These are phyloP conservation scores for Zophobas morio DNA, from an alignment of 1,140 invertebrate species.

Conservation along the genomic window DNA sequence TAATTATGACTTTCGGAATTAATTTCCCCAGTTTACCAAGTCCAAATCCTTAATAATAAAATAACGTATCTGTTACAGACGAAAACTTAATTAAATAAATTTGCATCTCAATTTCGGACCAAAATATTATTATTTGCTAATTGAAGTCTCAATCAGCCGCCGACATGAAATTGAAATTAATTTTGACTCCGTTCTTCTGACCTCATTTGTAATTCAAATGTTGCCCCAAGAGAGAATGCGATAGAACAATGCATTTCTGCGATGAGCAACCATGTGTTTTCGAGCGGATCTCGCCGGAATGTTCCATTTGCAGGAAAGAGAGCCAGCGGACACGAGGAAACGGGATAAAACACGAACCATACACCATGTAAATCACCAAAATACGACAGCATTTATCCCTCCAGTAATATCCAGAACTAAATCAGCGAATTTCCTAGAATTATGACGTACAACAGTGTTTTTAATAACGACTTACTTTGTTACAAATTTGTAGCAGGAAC, in stretches of 20 bases:
- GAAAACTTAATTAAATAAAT: conserved; percentile 59
- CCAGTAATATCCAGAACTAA: conserved; percentile 16
- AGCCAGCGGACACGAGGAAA: conserved; percentile 35
- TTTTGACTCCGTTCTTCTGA: conserved; percentile 56
- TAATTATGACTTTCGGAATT: conserved; percentile 36
- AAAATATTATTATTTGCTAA: conserved; percentile 64
- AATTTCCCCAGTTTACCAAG: conserved; percentile 32
- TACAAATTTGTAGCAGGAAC: no score
- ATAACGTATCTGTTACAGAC: conserved; percentile 26
- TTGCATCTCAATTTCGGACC: conserved; percentile 55
- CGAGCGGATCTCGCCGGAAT: conserved; percentile 41
- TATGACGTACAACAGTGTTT: no score
- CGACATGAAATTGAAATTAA: conserved; percentile 62
- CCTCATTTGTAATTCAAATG: conserved; percentile 63
- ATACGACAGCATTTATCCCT: conserved; percentile 29
- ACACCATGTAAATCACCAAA: conserved; percentile 21
- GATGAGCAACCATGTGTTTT: conserved; percentile 49
- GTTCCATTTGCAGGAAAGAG: conserved; percentile 44
- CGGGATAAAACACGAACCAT: conserved; percentile 29
- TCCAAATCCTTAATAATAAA: conserved; percentile 41
- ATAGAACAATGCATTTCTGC: conserved; percentile 47
- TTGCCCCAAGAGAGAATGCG: conserved; percentile 44
- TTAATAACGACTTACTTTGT: no score
- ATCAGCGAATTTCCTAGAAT: no score
- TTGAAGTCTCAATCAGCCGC: conserved; percentile 61